phyloP scores from a whole-genome alignment of 1,140 invertebrate genomes.

The fruit fly (Drosophila melanogaster) region Release_6_plus_ISO1_MT NC_004354.4:15141001-15141500 shows the following conservation, averaged over 20 bases:
- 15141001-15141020: not conserved
- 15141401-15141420: conserved; percentile 90
- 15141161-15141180: not conserved
- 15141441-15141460: conserved; percentile 87
- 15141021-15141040: conserved; percentile 15
- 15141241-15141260: conserved; percentile 65
- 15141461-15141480: conserved; percentile 93
- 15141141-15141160: not conserved
- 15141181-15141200: not conserved
- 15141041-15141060: conserved; percentile 57
- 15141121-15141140: conserved; percentile 7
- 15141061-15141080: conserved; percentile 59
- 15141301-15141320: conserved; percentile 53
- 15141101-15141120: conserved; percentile 23
- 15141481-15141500: conserved; percentile 92
- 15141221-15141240: conserved; percentile 4
- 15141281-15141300: conserved; percentile 85
- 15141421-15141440: conserved; percentile 91
- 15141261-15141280: conserved; percentile 84
- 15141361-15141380: conserved; percentile 75
- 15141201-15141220: conserved; percentile 7
- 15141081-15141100: conserved; percentile 70
- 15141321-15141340: conserved; percentile 67
- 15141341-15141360: conserved; percentile 81
- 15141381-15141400: conserved; percentile 80